Base-by-base conservation (phyloP, 2,797 vertebrate genomes). In the Cyclopterus lumpus region DNA sequence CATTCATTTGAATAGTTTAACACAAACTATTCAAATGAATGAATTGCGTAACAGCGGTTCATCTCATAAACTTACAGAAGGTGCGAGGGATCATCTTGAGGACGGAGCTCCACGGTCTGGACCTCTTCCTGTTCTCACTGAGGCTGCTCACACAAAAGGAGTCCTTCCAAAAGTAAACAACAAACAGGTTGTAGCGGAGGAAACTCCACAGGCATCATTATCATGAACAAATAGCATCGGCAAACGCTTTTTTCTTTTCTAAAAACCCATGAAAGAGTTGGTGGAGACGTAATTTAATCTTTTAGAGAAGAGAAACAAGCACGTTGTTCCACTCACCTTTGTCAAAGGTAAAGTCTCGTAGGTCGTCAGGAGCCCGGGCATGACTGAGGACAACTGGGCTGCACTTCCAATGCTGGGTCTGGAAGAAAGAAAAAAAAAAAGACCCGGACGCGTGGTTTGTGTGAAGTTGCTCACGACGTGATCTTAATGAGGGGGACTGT, bases 281-380 rank as follows among this genome's bases (percentile, higher is more conserved):
- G 5, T 12, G 8, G 10, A 48, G 24, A 51, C 8, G 1, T 15
- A 6, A 15, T 28, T 4, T 3, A 6, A 48, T 57, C 12, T 8
- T 9, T 11, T 10, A 15, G 5, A 42, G 12, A 46, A 18, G 20
- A 28, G 1, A 15, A 24, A 36, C n/a, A n/a, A n/a, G n/a, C n/a
- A n/a, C n/a, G n/a, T n/a, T n/a, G n/a, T n/a, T 59, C 22, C 42
- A 82, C 91, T 88, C 82, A 94, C 93, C 91, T 90, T 57, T 42
- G 86, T 20, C 81, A 92, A 62, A 87, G 91, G 90, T 59, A 91
- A 71, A 0, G 88, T 93, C 68, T 93, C 69, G 34, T 88, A 82
- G 51, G 77, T 85, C 8, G 89, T 82, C 20, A 11, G 30, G 28
- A 73, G 62, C 20, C 64, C 64, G 9, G 66, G 62, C 91, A 93